A percentile compares a stretch with the other conserved stretches of the same genome.
These are phyloP conservation scores for Astur gentilis DNA, from an alignment of 2,113 vertebrate species.

Conservation along the genomic window DNA sequence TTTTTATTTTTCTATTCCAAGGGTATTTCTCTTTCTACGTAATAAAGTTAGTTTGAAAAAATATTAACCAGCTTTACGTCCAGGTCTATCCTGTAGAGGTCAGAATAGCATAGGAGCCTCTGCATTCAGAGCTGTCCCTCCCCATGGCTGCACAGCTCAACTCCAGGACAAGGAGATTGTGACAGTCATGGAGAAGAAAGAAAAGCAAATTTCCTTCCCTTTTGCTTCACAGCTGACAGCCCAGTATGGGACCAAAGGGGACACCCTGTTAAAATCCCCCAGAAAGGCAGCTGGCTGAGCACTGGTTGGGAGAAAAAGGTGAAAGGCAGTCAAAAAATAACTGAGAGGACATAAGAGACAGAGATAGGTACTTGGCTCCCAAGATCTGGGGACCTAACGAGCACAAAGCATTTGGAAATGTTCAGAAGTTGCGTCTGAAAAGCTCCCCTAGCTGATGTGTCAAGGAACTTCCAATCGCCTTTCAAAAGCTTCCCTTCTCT, in stretches of 20 bases:
- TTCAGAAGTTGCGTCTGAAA: slow-evolving; percentile 64
- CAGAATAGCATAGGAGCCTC: background rate
- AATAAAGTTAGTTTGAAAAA: background rate
- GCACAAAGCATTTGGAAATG: slow-evolving; percentile 22
- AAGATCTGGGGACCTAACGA: background rate
- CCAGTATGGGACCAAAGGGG: background rate
- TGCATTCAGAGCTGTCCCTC: background rate
- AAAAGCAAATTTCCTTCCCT: background rate
- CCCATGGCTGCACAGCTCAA: background rate
- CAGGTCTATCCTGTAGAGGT: background rate
- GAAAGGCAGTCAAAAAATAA: background rate
- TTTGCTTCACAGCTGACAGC: background rate
- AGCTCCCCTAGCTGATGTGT: slow-evolving; percentile 39
- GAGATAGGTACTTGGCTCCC: background rate
- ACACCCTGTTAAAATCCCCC: background rate
- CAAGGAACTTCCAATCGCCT: slow-evolving; percentile 42
- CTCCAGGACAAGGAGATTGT: background rate
- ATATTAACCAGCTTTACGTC: background rate
- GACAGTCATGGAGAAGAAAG: background rate
- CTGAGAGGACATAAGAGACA: background rate
- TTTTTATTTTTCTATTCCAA: background rate
- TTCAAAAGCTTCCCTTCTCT: slow-evolving; percentile 45
- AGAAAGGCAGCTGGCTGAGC: background rate
- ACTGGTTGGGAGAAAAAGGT: background rate
- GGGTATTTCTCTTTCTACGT: background rate